Evolutionary conservation across 2,113 vertebrate genomes (phyloP), one percentile per base, ranked within the genome.

Genomic region (Trochalopteron elliotii): DNA sequence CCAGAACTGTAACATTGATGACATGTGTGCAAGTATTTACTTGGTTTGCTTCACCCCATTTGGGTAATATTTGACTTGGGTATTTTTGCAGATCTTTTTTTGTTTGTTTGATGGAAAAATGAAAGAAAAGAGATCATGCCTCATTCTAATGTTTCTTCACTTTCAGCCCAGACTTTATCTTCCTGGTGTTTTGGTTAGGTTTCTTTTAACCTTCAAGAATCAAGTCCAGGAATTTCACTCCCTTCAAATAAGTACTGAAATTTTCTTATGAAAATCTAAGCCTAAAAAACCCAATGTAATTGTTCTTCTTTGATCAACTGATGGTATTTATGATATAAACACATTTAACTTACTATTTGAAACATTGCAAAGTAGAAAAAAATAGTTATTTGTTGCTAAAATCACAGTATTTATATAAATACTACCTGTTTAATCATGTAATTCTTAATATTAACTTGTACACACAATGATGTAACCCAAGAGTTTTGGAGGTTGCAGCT

Each of bases 11-110:
- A 71, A 42, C 18, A 50, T 1, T 40, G 12, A 28, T 65, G 15
- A 55, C 5, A 31, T 3, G 6, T 1, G 2, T 18, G 0, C 15
- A 59, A 42, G 24, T 33, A 83, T 9, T 61, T 35, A 7, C 21
- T 42, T 53, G 28, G 3, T 44, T 82, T 68, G 19, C 16, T 31
- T 64, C 77, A 23, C 10, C 15, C 13, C 25, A 23, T 25, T 70
- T 37, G 16, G 3, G 25, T 33, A 70, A 52, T 35, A 89, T 30
- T 39, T 30, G 15, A 40, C n/a, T 64, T n/a, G 2, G 2, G 25
- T n/a, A 44, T 56, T 61, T 53, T 52, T 12, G 9, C 16, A 42
- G 23, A 39, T 5, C 11, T 53, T 57, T 53, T 57, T 2, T 4
- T 49, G 55, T 5, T 4, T 1, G 37, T 5, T 49, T 11, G 8